Conservation (phyloP, 2,113 vertebrate species). For the Chaetodon trifascialis region DNA sequence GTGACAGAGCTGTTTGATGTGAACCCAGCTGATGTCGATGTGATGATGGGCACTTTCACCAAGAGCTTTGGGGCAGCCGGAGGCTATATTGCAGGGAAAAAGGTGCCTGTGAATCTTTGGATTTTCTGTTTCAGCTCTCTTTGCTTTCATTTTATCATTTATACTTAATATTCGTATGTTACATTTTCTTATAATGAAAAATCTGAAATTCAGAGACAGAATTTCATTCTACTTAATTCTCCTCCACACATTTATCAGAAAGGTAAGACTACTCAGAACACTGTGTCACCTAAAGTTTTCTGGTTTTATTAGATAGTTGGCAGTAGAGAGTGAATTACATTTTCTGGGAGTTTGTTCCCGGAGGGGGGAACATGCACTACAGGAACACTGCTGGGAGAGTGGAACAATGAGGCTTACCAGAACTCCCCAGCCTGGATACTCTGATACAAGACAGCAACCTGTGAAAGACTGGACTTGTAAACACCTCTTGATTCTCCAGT, state of each 20-base stretch:
- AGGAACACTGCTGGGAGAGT: neutral
- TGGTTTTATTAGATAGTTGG: neutral
- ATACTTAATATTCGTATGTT: neutral
- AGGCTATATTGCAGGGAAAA: conserved; percentile 94
- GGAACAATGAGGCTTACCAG: neutral
- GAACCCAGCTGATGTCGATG: conserved; percentile 88
- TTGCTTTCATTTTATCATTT: neutral
- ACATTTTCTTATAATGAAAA: neutral
- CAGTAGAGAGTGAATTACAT: neutral
- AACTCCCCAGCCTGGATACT: neutral
- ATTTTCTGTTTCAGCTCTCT: neutral
- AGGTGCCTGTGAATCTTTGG: conserved; percentile 79
- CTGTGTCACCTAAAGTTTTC: no score
- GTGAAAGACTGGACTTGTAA: neutral
- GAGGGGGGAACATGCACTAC: neutral
- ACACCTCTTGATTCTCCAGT: conserved; percentile 22
- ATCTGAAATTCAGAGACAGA: neutral
- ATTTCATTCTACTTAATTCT: neutral
- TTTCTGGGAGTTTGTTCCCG: no score
- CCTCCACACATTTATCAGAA: neutral
- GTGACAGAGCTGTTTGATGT: conserved; percentile 90
- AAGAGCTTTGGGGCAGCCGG: conserved; percentile 94
- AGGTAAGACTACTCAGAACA: no score
- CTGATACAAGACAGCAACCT: neutral
- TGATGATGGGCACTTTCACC: conserved; percentile 96